Base-by-base conservation (phyloP, 30 jellyfish, hydroid and myxozoan genomes). In the Chrysaora quinquecirrha region DNA sequence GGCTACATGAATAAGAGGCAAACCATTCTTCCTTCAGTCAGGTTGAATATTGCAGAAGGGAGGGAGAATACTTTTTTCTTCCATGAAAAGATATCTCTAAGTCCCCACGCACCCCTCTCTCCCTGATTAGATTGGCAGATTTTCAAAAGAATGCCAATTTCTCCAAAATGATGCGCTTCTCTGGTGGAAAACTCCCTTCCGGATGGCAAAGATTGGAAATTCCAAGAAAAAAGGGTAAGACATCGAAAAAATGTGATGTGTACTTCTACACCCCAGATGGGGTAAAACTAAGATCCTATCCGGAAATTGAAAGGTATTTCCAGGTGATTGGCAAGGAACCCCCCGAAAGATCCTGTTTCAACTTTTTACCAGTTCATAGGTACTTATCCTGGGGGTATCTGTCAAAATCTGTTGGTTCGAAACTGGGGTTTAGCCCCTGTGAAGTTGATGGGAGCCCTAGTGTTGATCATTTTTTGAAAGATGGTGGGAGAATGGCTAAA, bases 161-260 rank as follows among this genome's bases (percentile, higher is more conserved):
- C n/a, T n/a, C n/a, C n/a, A 38, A 38, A 6, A 38, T 38, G 24
- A 82, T 82, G 92, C 78, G 32, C 50, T 82, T 65, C 30, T 68
- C 92, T 82, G 82, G 92, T 76, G 92, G 92, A 60, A 29, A 28
- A n/a, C 48, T 82, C 18, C 92, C 92, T 71, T 71, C 92, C 60
- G 92, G 92, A 70, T 82, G 92, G 92, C 74, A 75, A 23, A 50
- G 92, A 31, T 64, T 82, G 24, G 92, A 82, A 71, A 24, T 56
- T 16, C 84, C 70, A 0, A 34, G 92, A 69, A 82, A 47, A 34
- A 1, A 47, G 2, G 75, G 80, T 31, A 69, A 34, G 25, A 68
- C 79, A 0, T 0, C 54, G 22, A 82, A 82, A 70, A 9, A 31
- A n/a, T 69, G 47, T 69, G 92, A 82, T 63, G 92, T 82, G 28